phyloP scores from a whole-genome alignment of 2,888 invertebrate genomes.

The Eumacrocentrus americanus region DNA sequence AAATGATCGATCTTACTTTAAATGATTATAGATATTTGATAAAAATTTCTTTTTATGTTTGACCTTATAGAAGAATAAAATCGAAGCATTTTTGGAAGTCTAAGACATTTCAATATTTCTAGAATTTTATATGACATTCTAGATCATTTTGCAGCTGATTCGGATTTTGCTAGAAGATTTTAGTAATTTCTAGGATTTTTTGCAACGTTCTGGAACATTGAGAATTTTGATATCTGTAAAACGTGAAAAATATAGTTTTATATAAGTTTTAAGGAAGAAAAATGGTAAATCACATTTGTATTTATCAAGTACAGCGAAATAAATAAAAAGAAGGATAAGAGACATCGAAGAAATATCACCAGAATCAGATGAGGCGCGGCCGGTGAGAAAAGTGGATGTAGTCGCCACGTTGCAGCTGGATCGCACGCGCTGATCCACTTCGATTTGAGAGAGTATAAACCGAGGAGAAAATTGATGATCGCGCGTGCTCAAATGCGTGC shows the following conservation, averaged over 20 bases:
- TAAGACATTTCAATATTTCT: neutral
- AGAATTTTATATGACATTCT: neutral
- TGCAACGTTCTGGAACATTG: neutral
- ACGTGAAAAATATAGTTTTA: no score
- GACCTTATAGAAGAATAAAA: neutral
- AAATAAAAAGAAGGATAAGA: constrained; percentile 9
- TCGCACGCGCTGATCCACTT: constrained; percentile 24
- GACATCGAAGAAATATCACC: constrained; percentile 5
- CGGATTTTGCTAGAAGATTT: no score
- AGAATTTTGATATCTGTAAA: neutral
- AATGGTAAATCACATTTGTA: neutral
- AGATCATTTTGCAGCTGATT: no score
- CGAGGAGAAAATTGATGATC: constrained; percentile 9
- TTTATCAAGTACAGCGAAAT: neutral
- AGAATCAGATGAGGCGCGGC: constrained; percentile 4
- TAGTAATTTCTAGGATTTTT: no score
- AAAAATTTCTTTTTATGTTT: neutral
- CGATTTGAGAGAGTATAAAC: constrained; percentile 13
- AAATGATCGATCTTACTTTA: neutral
- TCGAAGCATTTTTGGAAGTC: neutral
- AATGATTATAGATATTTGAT: neutral
- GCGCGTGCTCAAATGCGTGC: constrained; percentile 8
- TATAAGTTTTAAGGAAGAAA: no score
- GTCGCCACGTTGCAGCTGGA: constrained; percentile 17
- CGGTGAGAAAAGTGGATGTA: constrained; percentile 23